Evolutionary conservation across 2,113 vertebrate species (phyloP), one percentile per base, ranked within the genome.

Genomic region (Sphyrna mokarran): DNA sequence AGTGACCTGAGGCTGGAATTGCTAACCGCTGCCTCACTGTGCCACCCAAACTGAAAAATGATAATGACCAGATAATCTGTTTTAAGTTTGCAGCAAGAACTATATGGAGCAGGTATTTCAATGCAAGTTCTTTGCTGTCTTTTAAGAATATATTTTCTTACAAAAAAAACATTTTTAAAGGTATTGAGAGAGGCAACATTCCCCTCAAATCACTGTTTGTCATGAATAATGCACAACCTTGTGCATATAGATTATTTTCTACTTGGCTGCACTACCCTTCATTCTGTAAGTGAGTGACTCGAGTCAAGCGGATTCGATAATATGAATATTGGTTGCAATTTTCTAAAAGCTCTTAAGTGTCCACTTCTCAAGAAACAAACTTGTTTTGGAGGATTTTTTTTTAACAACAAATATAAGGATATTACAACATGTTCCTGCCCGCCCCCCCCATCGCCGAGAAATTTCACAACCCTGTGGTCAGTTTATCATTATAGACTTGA

Each of bases 201-300:
- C 61, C 89, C 61, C 37, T 37, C 61, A 68, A 33, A 93, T 93
- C n/a, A 66, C 61, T 66, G 18, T 14, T 37, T 0, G 0, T 66
- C 89, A 93, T 66, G 58, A 90, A 93, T 66, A 66, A 66, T 22
- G 16, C 89, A 93, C 89, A n/a, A 66, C 61, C 33, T 63, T 93
- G 33, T 93, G 63, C 33, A 93, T 93, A 93, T 68, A 66, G 61
- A 93, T 66, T 93, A 33, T 16, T 93, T 93, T 66, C 87, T 63
- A 93, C 61, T 93, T 91, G 89, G 89, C 61, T 66, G 29, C 1
- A 18, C 89, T 66, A 8, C 33, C 33, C 33, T 66, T 93, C 16
- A 93, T 22, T 14, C 14, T 93, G 61, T 16, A n/a, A 66, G 58
- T 68, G 61, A 93, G 5, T 68, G 61, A 93, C 61, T 66, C 20